These are phyloP conservation scores for Astyanax mexicanus DNA, from an alignment of 2,797 vertebrate genomes.

Conservation along the genomic window DNA sequence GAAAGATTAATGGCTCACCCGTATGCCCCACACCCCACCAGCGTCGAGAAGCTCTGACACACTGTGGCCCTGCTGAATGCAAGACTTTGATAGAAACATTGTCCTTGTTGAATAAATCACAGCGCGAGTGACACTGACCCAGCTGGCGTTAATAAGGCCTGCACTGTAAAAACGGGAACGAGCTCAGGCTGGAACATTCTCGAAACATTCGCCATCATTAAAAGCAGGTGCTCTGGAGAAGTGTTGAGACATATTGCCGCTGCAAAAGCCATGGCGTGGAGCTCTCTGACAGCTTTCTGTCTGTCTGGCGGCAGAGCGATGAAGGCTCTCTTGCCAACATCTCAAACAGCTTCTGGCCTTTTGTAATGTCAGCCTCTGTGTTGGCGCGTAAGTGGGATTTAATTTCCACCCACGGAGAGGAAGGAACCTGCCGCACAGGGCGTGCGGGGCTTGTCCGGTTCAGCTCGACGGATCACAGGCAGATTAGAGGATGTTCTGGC, in stretches of 20 bases:
- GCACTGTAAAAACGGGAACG: constrained; percentile 18
- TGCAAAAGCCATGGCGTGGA: not conserved
- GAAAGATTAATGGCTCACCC: constrained; percentile 53
- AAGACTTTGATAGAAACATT: constrained; percentile 46
- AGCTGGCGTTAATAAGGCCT: constrained; percentile 49
- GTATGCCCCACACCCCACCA: constrained; percentile 21
- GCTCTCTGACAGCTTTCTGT: constrained; percentile 14
- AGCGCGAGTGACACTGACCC: constrained; percentile 9
- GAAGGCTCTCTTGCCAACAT: constrained; percentile 17
- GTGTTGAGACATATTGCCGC: not conserved
- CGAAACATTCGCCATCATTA: constrained; percentile 24
- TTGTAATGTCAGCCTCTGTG: constrained; percentile 21
- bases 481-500: constrained; percentile 25
- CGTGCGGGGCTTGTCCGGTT: constrained; percentile 16
- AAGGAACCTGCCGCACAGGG: constrained; percentile 12
- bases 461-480: constrained; percentile 11
- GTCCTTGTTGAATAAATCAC: constrained; percentile 51
- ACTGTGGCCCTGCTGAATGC: constrained; percentile 16
- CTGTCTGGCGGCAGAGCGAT: constrained; percentile 1
- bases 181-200: constrained; percentile 16
- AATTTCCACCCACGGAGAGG: constrained; percentile 4
- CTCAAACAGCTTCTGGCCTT: constrained; percentile 28
- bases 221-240: constrained; percentile 31
- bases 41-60: constrained; percentile 38
- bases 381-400: constrained; percentile 16